A percentile compares a stretch with the other conserved stretches of the same genome.
Conservation (phyloP, 2,113 vertebrate species). For the Zosterops japonicus region DNA sequence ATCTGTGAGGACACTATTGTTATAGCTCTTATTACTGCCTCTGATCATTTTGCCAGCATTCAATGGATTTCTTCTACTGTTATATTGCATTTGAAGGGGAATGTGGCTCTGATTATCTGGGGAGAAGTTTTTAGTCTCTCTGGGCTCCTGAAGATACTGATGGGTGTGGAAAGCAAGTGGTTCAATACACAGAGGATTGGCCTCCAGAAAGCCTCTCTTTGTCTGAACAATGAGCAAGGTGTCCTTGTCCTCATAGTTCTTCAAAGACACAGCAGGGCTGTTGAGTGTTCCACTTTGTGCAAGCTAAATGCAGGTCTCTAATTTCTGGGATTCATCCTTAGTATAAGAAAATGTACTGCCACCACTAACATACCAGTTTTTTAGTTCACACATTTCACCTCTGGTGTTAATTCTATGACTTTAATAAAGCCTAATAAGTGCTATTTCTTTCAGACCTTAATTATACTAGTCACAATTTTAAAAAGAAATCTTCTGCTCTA, state of each 20-base stretch:
- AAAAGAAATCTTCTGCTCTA: neutral
- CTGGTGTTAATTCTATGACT: neutral
- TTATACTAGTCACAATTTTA: neutral
- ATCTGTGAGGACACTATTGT: rapidly evolving
- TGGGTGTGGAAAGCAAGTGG: neutral
- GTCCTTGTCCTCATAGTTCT: neutral
- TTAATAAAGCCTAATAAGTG: neutral
- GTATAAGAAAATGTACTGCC: neutral
- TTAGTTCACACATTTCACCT: neutral
- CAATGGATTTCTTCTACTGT: neutral
- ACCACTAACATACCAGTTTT: neutral
- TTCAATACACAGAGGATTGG: neutral
- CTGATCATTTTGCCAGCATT: neutral
- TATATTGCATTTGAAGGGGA: neutral
- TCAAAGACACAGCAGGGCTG: neutral
- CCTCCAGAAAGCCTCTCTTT: neutral
- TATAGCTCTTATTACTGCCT: neutral
- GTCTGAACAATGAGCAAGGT: neutral
- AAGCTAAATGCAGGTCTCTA: neutral
- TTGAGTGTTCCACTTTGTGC: neutral
- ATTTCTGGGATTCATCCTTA: neutral
- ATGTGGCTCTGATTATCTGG: neutral
- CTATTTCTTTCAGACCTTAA: neutral
- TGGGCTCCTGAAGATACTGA: neutral
- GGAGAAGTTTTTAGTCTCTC: neutral